Conservation (phyloP, 2,888 invertebrate species). For the Tenthredo livida region DNA sequence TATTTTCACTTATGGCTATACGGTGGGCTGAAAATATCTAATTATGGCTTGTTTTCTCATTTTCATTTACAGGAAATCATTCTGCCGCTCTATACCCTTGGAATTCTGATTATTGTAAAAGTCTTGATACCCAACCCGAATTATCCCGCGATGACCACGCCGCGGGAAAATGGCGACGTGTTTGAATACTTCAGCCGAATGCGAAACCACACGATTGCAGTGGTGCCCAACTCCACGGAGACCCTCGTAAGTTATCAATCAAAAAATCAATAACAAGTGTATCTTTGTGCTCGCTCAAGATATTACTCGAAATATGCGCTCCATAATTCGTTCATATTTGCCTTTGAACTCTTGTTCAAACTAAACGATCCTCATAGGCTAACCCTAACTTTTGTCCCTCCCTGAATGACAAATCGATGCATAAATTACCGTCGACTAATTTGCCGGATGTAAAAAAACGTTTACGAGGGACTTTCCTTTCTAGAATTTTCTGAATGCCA, state of each 20-base stretch:
- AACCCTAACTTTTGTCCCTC: background rate
- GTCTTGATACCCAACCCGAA: conserved; percentile 88
- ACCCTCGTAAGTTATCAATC: conserved; percentile 75
- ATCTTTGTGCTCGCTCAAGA: conserved; percentile 32
- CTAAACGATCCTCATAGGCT: background rate
- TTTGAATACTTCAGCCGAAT: conserved; percentile 81
- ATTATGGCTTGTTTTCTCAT: background rate
- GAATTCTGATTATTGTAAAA: conserved; percentile 87
- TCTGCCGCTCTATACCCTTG: conserved; percentile 88
- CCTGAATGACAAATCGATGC: background rate
- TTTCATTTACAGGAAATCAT: conserved; percentile 85
- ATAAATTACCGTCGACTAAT: background rate
- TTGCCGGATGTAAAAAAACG: background rate
- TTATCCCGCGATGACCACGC: conserved; percentile 85
- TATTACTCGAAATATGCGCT: conserved; percentile 69
- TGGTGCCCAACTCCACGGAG: conserved; percentile 84
- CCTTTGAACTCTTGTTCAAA: conserved; percentile 16
- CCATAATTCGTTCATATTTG: conserved; percentile 57
- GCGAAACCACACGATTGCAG: conserved; percentile 84
- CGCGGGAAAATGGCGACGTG: conserved; percentile 80
- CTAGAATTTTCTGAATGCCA: conserved; percentile 83
- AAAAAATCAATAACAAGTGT: conserved; percentile 46
- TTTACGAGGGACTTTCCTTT: background rate
- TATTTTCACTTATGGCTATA: conserved; percentile 13
- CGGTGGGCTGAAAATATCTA: background rate